Evolutionary conservation across 2,797 vertebrate species (phyloP).

Genomic region (Leptodactylus fallax): DNA sequence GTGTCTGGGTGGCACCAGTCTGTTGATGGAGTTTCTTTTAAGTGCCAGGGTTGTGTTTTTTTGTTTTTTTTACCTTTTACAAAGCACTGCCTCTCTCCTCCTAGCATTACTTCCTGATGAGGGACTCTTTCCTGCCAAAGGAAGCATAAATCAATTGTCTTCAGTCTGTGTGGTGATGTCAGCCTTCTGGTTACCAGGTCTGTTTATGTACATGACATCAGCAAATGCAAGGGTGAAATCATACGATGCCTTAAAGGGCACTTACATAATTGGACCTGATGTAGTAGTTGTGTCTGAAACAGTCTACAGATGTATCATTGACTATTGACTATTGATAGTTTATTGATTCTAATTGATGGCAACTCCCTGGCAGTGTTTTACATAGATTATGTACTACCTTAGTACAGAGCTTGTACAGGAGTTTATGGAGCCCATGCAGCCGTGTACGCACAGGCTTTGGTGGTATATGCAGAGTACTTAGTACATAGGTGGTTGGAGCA

Average conservation of each 20-base stretch:
- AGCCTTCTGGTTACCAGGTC: slow-evolving; percentile 23
- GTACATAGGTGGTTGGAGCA: too few species aligned
- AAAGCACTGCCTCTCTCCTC: neutral
- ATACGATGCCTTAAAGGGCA: slow-evolving; percentile 5
- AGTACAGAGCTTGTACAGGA: too few species aligned
- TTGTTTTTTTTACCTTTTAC: neutral
- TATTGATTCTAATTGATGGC: too few species aligned
- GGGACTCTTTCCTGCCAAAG: slow-evolving; percentile 41
- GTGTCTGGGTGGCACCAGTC: slow-evolving; percentile 51
- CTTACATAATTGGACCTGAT: neutral
- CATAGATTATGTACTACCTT: too few species aligned
- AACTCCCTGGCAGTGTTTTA: too few species aligned
- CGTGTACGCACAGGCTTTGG: too few species aligned
- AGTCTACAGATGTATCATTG: too few species aligned
- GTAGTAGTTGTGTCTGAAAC: neutral
- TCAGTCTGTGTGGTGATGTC: slow-evolving; percentile 39
- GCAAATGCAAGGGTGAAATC: neutral
- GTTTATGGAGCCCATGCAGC: too few species aligned
- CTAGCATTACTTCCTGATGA: slow-evolving; percentile 47
- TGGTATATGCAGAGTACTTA: too few species aligned
- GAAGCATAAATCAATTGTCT: slow-evolving; percentile 30
- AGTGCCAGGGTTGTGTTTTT: neutral
- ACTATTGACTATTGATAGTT: too few species aligned
- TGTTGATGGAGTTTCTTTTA: slow-evolving; percentile 29
- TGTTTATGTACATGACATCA: slow-evolving; percentile 38